Base-by-base conservation (phyloP, 1,140 invertebrate genomes). In the Brachionus paranguensis region DNA sequence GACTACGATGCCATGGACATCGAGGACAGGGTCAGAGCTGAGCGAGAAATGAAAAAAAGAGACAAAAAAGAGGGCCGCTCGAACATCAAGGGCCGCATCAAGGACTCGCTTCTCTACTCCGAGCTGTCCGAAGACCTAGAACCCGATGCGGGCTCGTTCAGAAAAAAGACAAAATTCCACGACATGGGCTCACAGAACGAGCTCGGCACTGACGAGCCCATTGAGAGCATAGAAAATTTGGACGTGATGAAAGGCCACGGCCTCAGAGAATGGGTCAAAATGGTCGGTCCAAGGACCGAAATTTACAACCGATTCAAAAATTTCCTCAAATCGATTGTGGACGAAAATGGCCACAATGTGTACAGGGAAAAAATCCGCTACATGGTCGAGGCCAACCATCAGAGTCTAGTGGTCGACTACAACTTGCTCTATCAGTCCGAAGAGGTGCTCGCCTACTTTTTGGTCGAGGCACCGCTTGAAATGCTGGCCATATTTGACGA, bases 221-320 rank as follows among this genome's bases (percentile, higher is more conserved):
- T 97, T 81, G 96, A 99, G 90, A 96, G 95, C 50, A 97, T 99
- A 86, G 97, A 99, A 88, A 99, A 99, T 90, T 90, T 99, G 8
- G 97, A 99, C 89, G 97, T 99, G 87, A 91, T 91, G 87, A 96
- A 96, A 88, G 95, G 95, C 5, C 93, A 97, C 87, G 92, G 93
- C 2, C 93, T 95, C 0, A 93, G 95, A 86, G 96, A 99, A 87
- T 99, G 97, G 96, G 96, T 99, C 1, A 92, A 93, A 74, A 96
- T 98, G 94, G 89, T 97, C 68, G 96, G 94, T n/a, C 96, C 97
- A 0, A 91, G 93, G 68, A 96, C 94, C 11, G 97, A 99, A 91
- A 98, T 99, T 86, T 93, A 94, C 65, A 97, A 99, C 89, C 92
- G 97, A 41, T 99, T 99, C 87, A 96, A 96, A 88, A 96, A 95